A percentile compares a stretch with the other conserved stretches of the same genome.
These are phyloP conservation scores for Onthophagus taurus DNA, from an alignment of 1,140 invertebrate genomes.

Conservation along the genomic window DNA sequence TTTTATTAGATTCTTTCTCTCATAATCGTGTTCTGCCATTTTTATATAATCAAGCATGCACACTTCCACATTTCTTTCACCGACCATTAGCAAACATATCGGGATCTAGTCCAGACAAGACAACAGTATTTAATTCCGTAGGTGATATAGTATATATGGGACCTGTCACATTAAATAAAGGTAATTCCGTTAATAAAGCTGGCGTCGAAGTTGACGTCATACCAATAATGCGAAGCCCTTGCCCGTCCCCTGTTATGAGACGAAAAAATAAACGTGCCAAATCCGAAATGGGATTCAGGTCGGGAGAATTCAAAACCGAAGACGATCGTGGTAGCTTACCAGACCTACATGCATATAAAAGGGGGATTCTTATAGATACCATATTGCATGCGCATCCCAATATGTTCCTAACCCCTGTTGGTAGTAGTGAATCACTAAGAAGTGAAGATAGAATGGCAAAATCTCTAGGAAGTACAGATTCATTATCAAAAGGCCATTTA, in stretches of 20 bases:
- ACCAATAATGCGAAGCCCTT: slow-evolving; percentile 34
- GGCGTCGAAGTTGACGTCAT: slow-evolving; percentile 37
- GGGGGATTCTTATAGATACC: slow-evolving; percentile 24
- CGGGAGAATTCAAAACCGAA: slow-evolving; percentile 13
- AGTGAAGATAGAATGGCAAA: slow-evolving; percentile 18
- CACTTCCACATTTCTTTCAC: slow-evolving; percentile 1
- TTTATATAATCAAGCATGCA: no score
- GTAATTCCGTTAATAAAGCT: slow-evolving; percentile 35
- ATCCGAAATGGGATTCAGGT: slow-evolving; percentile 30
- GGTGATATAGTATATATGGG: slow-evolving; percentile 38
- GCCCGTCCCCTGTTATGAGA: slow-evolving; percentile 28
- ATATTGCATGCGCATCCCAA: slow-evolving; percentile 29
- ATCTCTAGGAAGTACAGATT: slow-evolving; percentile 29
- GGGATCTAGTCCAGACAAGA: slow-evolving; percentile 21
- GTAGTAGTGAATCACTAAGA: slow-evolving; percentile 24
- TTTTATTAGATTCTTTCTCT: slow-evolving; percentile 6
- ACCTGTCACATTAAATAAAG: slow-evolving; percentile 39
- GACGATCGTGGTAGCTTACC: slow-evolving; percentile 32
- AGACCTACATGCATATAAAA: slow-evolving; percentile 24
- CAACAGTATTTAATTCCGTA: slow-evolving; percentile 25
- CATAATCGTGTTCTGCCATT: slow-evolving; percentile 1
- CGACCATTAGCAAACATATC: slow-evolving; percentile 31
- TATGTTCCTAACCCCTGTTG: slow-evolving; percentile 20
- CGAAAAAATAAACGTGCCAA: slow-evolving; percentile 25
- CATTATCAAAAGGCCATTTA: slow-evolving; percentile 26